A percentile compares a stretch with the other conserved stretches of the same genome.
phyloP scores from a whole-genome alignment of 2,797 vertebrate species.

The Myoxocephalus aenaeus region DNA sequence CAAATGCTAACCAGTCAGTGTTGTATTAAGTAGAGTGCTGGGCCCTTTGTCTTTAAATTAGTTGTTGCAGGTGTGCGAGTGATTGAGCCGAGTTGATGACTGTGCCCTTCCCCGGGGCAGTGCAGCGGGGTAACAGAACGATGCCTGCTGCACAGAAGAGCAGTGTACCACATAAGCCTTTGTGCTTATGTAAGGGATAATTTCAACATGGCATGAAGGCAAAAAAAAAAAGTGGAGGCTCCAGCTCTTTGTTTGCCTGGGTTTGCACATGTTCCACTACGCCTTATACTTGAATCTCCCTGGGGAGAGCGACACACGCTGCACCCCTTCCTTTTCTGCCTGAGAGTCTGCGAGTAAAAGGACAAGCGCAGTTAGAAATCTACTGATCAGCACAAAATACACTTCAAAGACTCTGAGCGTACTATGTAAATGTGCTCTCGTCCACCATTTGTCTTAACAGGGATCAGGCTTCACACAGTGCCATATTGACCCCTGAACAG shows the following conservation, averaged over 20 bases:
- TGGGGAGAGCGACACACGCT: conserved; percentile 37
- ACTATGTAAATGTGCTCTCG: conserved; percentile 31
- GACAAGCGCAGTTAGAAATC: conserved; percentile 45
- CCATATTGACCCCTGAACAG: conserved; percentile 78
- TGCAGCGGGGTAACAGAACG: conserved; percentile 55
- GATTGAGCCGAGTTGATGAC: conserved; percentile 65
- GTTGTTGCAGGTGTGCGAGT: conserved; percentile 61
- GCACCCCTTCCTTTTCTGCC: conserved; percentile 32
- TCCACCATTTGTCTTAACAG: conserved; percentile 52
- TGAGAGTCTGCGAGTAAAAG: conserved; percentile 50
- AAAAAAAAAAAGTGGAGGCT: conserved; percentile 35
- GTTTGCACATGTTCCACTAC: conserved; percentile 68
- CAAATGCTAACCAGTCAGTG: conserved; percentile 29
- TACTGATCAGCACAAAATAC: conserved; percentile 69
- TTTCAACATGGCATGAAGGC: conserved; percentile 50
- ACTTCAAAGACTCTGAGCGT: conserved; percentile 49
- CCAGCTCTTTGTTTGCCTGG: conserved; percentile 64
- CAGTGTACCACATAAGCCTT: conserved; percentile 52
- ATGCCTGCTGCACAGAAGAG: conserved; percentile 52
- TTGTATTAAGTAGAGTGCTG: conserved; percentile 41
- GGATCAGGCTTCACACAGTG: conserved; percentile 70
- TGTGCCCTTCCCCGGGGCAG: conserved; percentile 68
- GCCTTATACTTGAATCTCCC: conserved; percentile 47
- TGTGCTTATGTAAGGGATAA: conserved; percentile 66
- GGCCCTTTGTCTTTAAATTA: conserved; percentile 63